These are phyloP conservation scores for Syndactyla subalaris DNA, from an alignment of 2,797 vertebrate genomes.

Conservation along the genomic window DNA sequence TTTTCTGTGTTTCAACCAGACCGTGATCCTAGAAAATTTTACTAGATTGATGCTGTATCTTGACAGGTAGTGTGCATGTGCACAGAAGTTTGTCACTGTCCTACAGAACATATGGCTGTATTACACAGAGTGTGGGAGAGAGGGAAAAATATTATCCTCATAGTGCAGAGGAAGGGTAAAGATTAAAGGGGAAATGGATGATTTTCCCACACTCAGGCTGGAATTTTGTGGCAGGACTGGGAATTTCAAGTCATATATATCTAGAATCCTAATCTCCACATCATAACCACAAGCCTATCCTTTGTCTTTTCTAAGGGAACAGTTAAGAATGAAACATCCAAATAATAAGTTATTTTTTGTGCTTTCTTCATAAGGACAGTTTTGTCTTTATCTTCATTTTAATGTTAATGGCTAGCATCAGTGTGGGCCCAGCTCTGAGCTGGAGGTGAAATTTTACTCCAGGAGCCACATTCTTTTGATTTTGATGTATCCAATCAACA, in stretches of 20 bases:
- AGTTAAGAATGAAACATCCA: not conserved
- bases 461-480: not conserved
- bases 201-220: constrained; percentile 37
- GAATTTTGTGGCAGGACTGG: not conserved
- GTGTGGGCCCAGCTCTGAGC: not conserved
- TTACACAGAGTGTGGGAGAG: not conserved
- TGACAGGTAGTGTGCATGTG: not conserved
- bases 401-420: not conserved
- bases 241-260: constrained; percentile 12
- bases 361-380: not conserved
- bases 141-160: not conserved
- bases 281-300: not conserved
- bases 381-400: not conserved
- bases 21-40: not conserved
- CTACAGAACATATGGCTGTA: not conserved
- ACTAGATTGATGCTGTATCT: not conserved
- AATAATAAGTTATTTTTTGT: not conserved
- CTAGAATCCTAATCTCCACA: not conserved
- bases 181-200: constrained; percentile 3
- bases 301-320: constrained; percentile 8
- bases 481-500: not conserved
- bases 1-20: not conserved
- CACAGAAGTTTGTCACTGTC: not conserved
- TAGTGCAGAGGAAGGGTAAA: not conserved
- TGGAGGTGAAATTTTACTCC: not conserved